Evolutionary conservation across 2,888 invertebrate species (phyloP).

Genomic region (Sympetrum striolatum): DNA sequence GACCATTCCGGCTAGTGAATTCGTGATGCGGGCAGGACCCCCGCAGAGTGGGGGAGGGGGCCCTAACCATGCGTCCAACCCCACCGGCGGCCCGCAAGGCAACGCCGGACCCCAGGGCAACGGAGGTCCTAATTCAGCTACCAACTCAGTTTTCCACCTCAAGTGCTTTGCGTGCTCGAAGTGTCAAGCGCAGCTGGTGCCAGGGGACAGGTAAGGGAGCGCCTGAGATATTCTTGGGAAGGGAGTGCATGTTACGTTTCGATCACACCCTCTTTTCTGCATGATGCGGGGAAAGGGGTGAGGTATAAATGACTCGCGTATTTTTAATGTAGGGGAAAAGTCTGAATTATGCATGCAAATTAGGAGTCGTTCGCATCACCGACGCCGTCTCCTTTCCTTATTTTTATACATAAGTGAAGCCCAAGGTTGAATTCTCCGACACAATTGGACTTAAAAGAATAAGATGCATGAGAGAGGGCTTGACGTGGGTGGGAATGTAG

Average conservation of each 20-base stretch:
- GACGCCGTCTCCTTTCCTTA: not conserved
- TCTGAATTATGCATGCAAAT: slow-evolving; percentile 48
- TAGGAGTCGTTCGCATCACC: slow-evolving; percentile 44
- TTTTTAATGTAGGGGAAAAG: slow-evolving; percentile 45
- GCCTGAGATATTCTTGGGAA: not conserved
- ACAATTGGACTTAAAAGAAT: slow-evolving; percentile 45
- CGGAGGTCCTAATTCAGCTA: slow-evolving; percentile 28
- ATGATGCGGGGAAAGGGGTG: not conserved
- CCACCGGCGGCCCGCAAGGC: slow-evolving; percentile 60
- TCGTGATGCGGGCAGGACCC: slow-evolving; percentile 85
- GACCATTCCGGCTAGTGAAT: slow-evolving; percentile 90
- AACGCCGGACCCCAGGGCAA: slow-evolving; percentile 59
- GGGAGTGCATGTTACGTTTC: not conserved
- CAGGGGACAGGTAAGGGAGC: slow-evolving; percentile 80
- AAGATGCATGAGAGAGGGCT: not conserved
- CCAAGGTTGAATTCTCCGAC: not conserved
- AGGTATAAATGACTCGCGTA: not conserved
- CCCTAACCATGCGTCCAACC: slow-evolving; percentile 58
- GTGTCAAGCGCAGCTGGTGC: slow-evolving; percentile 85
- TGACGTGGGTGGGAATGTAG: not conserved
- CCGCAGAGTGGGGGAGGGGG: slow-evolving; percentile 54
- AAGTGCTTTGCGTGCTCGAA: slow-evolving; percentile 96
- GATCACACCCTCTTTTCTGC: not conserved
- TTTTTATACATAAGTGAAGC: not conserved
- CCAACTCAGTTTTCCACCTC: slow-evolving; percentile 84